Base-by-base conservation (phyloP, 2,888 invertebrate genomes). In the Amblyjoppa proteus region DNA sequence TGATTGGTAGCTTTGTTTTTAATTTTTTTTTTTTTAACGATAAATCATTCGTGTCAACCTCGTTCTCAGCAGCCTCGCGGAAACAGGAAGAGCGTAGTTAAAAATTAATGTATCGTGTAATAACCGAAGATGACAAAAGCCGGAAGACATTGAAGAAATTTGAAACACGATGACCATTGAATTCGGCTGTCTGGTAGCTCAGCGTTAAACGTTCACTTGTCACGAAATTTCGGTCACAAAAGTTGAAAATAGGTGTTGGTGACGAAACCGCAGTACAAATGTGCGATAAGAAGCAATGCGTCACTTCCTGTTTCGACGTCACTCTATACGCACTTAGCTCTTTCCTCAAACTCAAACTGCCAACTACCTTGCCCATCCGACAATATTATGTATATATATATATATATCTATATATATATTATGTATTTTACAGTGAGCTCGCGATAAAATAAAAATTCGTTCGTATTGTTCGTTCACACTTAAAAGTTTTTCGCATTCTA, bases 1-100 rank as follows among this genome's bases (percentile, higher is more conserved):
- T 85, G 82, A 78, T 87, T 80, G 85, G 66, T 83, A 73, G 66
- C 81, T 66, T 78, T 31, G 34, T 49, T 77, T 38, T n/a, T 41
- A 34, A 25, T 69, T 58, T 75, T 71, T 45, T n/a, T 79, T 81
- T 68, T 64, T 71, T 38, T 64, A 51, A 73, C 53, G 16, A 61
- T 69, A 61, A 68, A 76, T 76, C 28, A 71, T 79, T 71, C 51
- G 45, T 45, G 49, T 68, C 11, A 31, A 49, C 28, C 25, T 61
- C 38, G 68, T 78, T 75, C 53, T 51, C 68, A 66, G 45, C 66
- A 82, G 68, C 9, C 11, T 49, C 34, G 41, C 68, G 76, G 49
- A 66, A 76, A 85, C 80, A 69, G 80, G 76, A 83, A 85, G 75
- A 75, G 58, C 41, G 51, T 51, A 13, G 11, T 38, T 34, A 13